phyloP scores from a whole-genome alignment of 2,888 invertebrate species.

The Cerceris rybyensis region DNA sequence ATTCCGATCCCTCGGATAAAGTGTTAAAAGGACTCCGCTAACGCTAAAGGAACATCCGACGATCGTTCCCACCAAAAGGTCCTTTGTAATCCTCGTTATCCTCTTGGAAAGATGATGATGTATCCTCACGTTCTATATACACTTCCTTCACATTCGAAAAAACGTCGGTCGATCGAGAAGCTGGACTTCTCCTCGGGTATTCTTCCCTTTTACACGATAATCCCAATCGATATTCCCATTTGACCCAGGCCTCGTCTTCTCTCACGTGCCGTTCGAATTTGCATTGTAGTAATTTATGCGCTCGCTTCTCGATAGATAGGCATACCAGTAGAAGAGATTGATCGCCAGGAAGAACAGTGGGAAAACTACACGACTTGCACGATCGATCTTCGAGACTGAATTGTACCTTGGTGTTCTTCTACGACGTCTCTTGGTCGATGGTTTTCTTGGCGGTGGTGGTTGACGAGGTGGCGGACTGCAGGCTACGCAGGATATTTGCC shows the following conservation, averaged over 20 bases:
- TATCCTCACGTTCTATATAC: too few species aligned
- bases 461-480: constrained; percentile 73
- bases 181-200: constrained; percentile 2
- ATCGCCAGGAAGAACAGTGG: constrained; percentile 89
- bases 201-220: neutral
- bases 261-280: constrained; percentile 50
- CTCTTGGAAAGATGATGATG: too few species aligned
- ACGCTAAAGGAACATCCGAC: neutral
- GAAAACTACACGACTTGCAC: constrained; percentile 89
- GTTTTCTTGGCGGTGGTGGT: constrained; percentile 52
- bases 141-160: too few species aligned
- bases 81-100: neutral
- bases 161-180: constrained; percentile 32
- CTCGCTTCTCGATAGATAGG: constrained; percentile 87
- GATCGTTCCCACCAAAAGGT: neutral
- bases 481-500: constrained; percentile 79
- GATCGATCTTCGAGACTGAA: constrained; percentile 91
- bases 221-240: neutral
- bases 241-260: neutral
- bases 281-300: constrained; percentile 79
- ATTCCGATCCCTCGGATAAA: too few species aligned
- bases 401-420: constrained; percentile 87
- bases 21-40: constrained; percentile 1
- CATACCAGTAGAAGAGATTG: constrained; percentile 91
- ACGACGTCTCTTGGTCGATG: constrained; percentile 74